Evolutionary conservation across 2,113 vertebrate genomes (phyloP).

Genomic region (Nothoprocta perdicaria): DNA sequence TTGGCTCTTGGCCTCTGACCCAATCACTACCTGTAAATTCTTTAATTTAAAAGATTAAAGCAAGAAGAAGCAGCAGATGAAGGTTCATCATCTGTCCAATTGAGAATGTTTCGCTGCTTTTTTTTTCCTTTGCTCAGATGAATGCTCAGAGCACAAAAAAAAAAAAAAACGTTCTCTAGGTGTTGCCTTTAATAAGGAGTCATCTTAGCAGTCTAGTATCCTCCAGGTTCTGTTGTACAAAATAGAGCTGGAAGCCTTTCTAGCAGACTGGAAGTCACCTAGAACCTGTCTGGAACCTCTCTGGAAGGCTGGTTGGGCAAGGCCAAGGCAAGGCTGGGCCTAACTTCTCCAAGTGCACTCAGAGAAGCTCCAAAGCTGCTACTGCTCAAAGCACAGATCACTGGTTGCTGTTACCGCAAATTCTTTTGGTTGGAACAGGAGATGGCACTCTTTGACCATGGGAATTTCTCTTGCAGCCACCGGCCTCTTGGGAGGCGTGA

Average conservation of each 20-base stretch:
- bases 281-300: no score
- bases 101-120: not conserved
- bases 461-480: conserved; percentile 75
- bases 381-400: not conserved
- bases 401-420: not conserved
- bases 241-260: not conserved
- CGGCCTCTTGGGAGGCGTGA: conserved; percentile 64
- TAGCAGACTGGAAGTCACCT: not conserved
- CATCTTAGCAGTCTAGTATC: fast-evolving
- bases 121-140: not conserved
- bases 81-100: fast-evolving
- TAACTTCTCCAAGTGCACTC: not conserved
- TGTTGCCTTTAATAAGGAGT: not conserved
- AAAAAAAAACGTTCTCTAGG: not conserved
- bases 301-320: no score
- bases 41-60: not conserved
- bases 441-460: not conserved
- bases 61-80: not conserved
- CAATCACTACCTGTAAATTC: not conserved
- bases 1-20: not conserved
- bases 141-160: not conserved
- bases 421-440: not conserved
- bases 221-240: not conserved
- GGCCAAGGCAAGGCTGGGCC: not conserved
- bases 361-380: not conserved